phyloP scores from a whole-genome alignment of 2,888 invertebrate genomes.

The Chaitophorus viminalis region DNA sequence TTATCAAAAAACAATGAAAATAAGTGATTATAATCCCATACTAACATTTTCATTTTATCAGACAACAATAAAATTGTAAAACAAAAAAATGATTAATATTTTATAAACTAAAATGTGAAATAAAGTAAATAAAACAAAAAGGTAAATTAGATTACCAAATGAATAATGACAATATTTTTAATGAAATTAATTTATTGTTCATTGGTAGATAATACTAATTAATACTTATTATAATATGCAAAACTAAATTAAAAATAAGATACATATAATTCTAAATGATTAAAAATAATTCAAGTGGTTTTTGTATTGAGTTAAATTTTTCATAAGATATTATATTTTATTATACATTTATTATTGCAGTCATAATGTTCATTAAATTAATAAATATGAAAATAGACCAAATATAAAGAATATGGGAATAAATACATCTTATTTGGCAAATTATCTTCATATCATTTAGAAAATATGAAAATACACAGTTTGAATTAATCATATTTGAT shows the following conservation, averaged over 20 bases:
- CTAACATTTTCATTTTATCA: neutral
- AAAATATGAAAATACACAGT: neutral
- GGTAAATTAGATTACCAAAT: neutral
- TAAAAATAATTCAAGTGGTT: slow-evolving; percentile 3
- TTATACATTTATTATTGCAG: neutral
- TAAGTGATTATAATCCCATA: neutral
- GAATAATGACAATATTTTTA: slow-evolving; percentile 22
- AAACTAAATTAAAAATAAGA: neutral
- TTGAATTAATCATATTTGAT: neutral
- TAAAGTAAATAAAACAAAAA: neutral
- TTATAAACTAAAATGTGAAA: neutral
- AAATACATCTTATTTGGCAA: neutral
- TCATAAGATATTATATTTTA: neutral
- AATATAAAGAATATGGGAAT: neutral
- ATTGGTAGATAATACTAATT: neutral
- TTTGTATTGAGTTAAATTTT: neutral
- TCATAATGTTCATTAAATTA: neutral
- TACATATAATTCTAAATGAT: neutral
- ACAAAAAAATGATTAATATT: neutral
- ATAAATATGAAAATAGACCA: slow-evolving; percentile 11
- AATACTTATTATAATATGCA: neutral
- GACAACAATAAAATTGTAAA: neutral
- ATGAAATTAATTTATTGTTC: neutral
- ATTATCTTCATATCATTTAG: neutral
- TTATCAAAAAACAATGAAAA: slow-evolving; percentile 11